phyloP scores from a whole-genome alignment of 2,113 vertebrate species.

The Actenoides hombroni region DNA sequence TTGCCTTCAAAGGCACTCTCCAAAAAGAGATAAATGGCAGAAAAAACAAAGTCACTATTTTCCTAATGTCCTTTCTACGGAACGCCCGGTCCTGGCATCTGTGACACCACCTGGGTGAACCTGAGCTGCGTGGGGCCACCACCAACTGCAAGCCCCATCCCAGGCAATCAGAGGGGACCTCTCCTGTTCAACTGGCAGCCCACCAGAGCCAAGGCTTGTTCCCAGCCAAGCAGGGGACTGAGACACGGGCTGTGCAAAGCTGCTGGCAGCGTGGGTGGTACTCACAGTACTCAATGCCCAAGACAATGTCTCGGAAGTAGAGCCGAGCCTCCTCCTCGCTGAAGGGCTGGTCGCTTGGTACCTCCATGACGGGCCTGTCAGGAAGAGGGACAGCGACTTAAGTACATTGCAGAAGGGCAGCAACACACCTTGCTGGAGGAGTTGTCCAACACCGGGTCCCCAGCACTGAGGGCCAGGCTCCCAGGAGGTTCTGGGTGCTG shows the following conservation, averaged over 20 bases:
- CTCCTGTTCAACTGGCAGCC: not conserved
- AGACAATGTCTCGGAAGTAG: slow-evolving; percentile 92
- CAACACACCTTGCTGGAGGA: not conserved
- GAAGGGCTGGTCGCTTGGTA: slow-evolving; percentile 87
- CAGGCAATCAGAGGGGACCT: not conserved
- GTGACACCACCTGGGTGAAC: not conserved
- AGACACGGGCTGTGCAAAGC: not conserved
- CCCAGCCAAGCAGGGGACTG: not conserved
- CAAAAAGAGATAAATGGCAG: not conserved
- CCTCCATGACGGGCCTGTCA: slow-evolving; percentile 93
- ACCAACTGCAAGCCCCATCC: not conserved
- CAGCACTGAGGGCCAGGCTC: not conserved
- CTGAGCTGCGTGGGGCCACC: not conserved
- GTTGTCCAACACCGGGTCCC: not conserved
- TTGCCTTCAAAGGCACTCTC: not conserved
- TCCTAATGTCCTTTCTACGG: not conserved
- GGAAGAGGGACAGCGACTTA: not conserved
- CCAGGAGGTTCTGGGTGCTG: not conserved
- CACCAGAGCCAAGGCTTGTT: rapidly evolving
- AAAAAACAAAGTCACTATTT: not conserved
- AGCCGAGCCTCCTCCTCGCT: slow-evolving; percentile 88
- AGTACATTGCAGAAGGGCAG: not conserved
- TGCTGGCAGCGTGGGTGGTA: not conserved
- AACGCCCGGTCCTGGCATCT: rapidly evolving
- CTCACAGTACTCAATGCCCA: slow-evolving; percentile 98